Conservation (phyloP, 2,888 invertebrate species). For the Eucriotettix oculatus region DNA sequence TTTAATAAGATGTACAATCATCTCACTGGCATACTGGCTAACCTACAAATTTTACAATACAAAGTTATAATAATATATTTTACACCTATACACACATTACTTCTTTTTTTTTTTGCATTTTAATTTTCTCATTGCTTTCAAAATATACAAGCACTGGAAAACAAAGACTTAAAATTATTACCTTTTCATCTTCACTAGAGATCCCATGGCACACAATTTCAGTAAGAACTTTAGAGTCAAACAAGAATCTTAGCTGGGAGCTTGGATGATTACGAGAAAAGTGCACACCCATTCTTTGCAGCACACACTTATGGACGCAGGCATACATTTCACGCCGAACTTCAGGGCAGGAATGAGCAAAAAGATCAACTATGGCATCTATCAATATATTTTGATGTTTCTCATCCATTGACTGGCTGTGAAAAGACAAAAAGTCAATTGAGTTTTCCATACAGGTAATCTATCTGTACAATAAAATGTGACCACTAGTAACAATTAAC, state of each 20-base stretch:
- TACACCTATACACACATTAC: background rate
- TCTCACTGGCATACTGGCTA: slow-evolving; percentile 37
- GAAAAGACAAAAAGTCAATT: background rate
- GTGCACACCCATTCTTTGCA: slow-evolving; percentile 33
- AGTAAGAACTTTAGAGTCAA: slow-evolving; percentile 37
- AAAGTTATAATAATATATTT: background rate
- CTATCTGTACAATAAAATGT: background rate
- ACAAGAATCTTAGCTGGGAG: slow-evolving; percentile 36
- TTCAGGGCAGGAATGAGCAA: slow-evolving; percentile 38
- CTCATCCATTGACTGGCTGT: background rate
- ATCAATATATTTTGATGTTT: background rate
- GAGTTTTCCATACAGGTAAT: background rate
- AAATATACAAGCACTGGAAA: background rate
- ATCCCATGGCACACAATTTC: slow-evolving; percentile 49
- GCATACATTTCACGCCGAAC: slow-evolving; percentile 36
- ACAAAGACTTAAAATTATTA: slow-evolving; percentile 13
- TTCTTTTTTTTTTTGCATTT: background rate
- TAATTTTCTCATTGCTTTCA: background rate
- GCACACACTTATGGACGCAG: slow-evolving; percentile 34
- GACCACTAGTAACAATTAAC: background rate
- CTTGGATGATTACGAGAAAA: slow-evolving; percentile 18
- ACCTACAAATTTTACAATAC: slow-evolving; percentile 30
- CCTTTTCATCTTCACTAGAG: slow-evolving; percentile 27
- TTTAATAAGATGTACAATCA: slow-evolving; percentile 43
- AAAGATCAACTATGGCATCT: slow-evolving; percentile 26